Evolutionary conservation across 53 echinoderm and acorn worm genomes (phyloP).

Genomic region (Crossaster papposus): DNA sequence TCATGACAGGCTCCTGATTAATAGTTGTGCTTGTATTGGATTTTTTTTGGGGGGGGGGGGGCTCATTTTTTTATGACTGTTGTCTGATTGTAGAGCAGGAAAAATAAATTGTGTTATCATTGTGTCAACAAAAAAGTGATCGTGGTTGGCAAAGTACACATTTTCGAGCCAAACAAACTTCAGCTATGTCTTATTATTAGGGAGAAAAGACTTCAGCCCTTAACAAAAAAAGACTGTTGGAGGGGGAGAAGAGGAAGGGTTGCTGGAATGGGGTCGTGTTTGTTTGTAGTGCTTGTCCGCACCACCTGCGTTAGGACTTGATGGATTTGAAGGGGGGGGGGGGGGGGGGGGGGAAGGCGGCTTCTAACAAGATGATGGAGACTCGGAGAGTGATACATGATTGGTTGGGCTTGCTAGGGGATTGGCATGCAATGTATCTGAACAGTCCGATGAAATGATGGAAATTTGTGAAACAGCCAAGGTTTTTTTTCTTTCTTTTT

Average conservation of each 20-base stretch:
- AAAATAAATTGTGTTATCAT: slow-evolving; percentile 17
- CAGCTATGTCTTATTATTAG: slow-evolving; percentile 2
- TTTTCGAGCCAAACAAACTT: slow-evolving; percentile 12
- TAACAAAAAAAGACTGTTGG: neutral
- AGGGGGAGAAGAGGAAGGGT: neutral
- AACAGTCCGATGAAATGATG: neutral
- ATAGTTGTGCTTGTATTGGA: slow-evolving; percentile 1
- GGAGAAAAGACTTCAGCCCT: slow-evolving; percentile 9
- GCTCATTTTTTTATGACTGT: slow-evolving; percentile 1
- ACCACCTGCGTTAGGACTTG: slow-evolving; percentile 44
- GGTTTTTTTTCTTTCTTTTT: too few relatives aligned
- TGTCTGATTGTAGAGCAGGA: slow-evolving; percentile 19
- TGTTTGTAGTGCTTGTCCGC: slow-evolving; percentile 45
- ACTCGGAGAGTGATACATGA: slow-evolving; percentile 31
- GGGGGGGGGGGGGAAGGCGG: neutral
- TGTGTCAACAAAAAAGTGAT: slow-evolving; percentile 47
- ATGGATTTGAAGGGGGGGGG: slow-evolving; percentile 6
- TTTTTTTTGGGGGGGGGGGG: neutral
- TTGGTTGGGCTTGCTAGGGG: slow-evolving; percentile 2
- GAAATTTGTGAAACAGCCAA: neutral
- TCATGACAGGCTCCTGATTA: slow-evolving; percentile 37
- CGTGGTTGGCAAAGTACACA: slow-evolving; percentile 51
- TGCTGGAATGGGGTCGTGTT: slow-evolving; percentile 58
- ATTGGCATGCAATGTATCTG: neutral
- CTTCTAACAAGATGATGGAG: slow-evolving; percentile 46